Conservation (phyloP, 2,888 invertebrate genomes). For the Rhingia campestris region DNA sequence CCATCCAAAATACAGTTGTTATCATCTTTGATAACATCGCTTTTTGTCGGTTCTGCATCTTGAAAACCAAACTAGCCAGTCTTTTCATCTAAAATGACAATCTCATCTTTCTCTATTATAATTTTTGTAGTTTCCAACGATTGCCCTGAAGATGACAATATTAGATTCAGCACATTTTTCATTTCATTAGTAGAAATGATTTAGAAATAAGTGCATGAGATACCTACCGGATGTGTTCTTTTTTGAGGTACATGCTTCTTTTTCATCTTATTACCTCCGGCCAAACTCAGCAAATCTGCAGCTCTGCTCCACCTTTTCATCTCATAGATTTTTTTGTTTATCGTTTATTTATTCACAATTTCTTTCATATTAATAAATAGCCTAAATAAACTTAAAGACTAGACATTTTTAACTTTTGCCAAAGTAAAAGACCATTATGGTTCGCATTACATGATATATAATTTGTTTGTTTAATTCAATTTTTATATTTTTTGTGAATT, state of each 20-base stretch:
- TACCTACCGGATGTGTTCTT: conserved; percentile 7
- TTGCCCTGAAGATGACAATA: background rate
- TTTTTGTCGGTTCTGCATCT: conserved; percentile 3
- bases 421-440: too few species aligned
- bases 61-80: conserved; percentile 8
- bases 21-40: background rate
- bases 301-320: conserved; percentile 6
- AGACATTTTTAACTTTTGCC: too few species aligned
- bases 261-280: background rate
- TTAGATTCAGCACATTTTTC: conserved; percentile 10
- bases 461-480: too few species aligned
- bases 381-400: too few species aligned
- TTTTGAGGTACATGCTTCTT: conserved; percentile 5
- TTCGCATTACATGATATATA: too few species aligned
- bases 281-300: conserved; percentile 3
- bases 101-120: conserved; percentile 11
- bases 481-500: too few species aligned
- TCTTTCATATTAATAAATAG: conserved; percentile 5
- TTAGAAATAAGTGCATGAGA: conserved; percentile 6
- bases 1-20: conserved; percentile 15
- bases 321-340: background rate
- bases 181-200: conserved; percentile 15
- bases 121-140: conserved; percentile 11
- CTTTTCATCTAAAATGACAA: too few species aligned
- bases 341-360: conserved; percentile 1